These are phyloP conservation scores for Pygoscelis adeliae DNA, from an alignment of 2,113 vertebrate species.

Conservation along the genomic window DNA sequence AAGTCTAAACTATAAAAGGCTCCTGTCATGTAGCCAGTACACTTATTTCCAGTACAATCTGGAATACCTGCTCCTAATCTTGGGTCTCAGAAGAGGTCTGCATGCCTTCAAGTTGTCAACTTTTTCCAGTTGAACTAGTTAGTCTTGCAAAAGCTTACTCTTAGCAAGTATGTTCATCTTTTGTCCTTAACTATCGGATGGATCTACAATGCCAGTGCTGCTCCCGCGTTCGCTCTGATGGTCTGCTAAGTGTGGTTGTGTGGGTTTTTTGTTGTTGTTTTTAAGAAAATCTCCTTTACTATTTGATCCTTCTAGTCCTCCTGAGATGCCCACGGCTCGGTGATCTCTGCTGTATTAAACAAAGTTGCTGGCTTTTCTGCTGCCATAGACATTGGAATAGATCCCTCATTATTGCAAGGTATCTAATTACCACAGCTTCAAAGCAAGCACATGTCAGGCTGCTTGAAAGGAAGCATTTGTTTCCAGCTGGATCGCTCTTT, in stretches of 20 bases:
- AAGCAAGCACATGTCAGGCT: constrained; percentile 21
- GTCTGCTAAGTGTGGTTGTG: background rate
- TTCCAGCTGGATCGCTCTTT: background rate
- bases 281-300: background rate
- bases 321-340: background rate
- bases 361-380: background rate
- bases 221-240: background rate
- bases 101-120: background rate
- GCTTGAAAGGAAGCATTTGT: constrained; percentile 41
- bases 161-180: background rate
- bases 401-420: background rate
- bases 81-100: background rate
- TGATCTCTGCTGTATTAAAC: background rate
- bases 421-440: constrained; percentile 41
- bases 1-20: background rate
- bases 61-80: background rate
- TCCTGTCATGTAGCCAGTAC: background rate
- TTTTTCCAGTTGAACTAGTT: background rate
- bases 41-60: background rate
- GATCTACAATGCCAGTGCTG: rapidly evolving
- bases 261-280: background rate
- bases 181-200: background rate
- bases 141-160: background rate
- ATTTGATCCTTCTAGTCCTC: background rate
- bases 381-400: background rate